A percentile compares a stretch with the other conserved stretches of the same genome.
These are phyloP conservation scores for Mermis nigrescens DNA, from an alignment of 2,888 invertebrate species.

Conservation along the genomic window DNA sequence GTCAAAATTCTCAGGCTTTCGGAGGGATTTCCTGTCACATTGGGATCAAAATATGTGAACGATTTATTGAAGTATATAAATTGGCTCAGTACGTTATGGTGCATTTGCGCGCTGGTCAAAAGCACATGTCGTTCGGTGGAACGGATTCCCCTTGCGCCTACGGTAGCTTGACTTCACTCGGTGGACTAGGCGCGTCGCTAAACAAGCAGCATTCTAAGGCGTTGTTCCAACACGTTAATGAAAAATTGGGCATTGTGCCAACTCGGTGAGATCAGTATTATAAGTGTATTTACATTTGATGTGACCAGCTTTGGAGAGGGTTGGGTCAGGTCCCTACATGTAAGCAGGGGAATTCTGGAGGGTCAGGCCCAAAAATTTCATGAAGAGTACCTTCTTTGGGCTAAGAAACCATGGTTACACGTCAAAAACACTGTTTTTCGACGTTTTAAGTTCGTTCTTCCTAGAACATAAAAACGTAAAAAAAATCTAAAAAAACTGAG, in stretches of 20 bases:
- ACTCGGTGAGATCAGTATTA: neutral
- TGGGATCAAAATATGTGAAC: neutral
- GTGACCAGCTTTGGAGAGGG: too few species aligned
- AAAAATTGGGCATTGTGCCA: neutral
- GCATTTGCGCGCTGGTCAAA: neutral
- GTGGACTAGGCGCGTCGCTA: neutral
- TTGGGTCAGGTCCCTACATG: too few species aligned
- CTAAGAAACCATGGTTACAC: too few species aligned
- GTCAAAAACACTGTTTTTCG: too few species aligned
- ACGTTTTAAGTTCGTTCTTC: too few species aligned
- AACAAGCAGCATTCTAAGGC: neutral
- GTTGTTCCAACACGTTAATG: neutral
- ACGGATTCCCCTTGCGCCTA: neutral
- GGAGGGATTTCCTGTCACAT: too few species aligned
- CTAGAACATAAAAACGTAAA: too few species aligned
- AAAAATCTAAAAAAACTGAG: too few species aligned
- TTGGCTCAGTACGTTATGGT: neutral
- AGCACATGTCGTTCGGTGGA: slow-evolving; percentile 1
- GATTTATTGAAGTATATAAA: neutral
- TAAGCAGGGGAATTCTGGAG: too few species aligned
- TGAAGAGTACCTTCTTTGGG: too few species aligned
- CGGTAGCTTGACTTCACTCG: neutral
- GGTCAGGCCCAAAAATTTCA: too few species aligned
- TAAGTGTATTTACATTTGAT: too few species aligned
- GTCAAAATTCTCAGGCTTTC: neutral